Conservation (phyloP, 2,888 invertebrate genomes). For the Syritta pipiens region DNA sequence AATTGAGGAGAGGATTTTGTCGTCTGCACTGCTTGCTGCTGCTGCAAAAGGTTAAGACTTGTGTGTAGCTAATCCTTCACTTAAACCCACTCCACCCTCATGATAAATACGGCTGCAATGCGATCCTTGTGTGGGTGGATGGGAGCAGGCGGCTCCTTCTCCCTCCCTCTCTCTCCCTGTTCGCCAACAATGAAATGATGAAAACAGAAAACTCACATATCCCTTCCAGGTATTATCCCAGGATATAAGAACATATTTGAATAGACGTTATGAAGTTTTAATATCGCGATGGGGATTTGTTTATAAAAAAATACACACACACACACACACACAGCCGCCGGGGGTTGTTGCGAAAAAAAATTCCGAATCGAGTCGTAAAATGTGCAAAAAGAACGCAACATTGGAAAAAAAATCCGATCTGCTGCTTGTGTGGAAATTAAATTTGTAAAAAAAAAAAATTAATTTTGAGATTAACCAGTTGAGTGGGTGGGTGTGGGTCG, state of each 20-base stretch:
- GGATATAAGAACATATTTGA: constrained; percentile 70
- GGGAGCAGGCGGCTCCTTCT: background rate
- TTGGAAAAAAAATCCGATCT: background rate
- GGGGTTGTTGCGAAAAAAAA: constrained; percentile 1
- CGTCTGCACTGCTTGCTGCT: background rate
- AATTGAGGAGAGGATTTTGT: no score
- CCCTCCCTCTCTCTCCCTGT: constrained; percentile 1
- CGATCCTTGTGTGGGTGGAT: background rate
- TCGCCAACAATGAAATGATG: constrained; percentile 50
- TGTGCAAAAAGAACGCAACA: background rate
- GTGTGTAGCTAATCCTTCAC: no score
- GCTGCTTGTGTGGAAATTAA: constrained; percentile 30
- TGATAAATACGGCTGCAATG: constrained; percentile 23
- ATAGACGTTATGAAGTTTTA: constrained; percentile 71
- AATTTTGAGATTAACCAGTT: no score
- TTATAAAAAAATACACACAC: constrained; percentile 13
- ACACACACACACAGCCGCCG: constrained; percentile 6
- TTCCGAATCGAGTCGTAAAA: constrained; percentile 11
- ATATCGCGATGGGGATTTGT: constrained; percentile 70
- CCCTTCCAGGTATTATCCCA: constrained; percentile 70
- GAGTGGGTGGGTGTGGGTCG: background rate
- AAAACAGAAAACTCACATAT: constrained; percentile 66
- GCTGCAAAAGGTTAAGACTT: constrained; percentile 27
- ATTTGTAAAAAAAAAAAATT: constrained; percentile 3
- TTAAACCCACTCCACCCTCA: background rate